Conservation (phyloP, 2,113 vertebrate genomes). For the Ptyas mucosa region DNA sequence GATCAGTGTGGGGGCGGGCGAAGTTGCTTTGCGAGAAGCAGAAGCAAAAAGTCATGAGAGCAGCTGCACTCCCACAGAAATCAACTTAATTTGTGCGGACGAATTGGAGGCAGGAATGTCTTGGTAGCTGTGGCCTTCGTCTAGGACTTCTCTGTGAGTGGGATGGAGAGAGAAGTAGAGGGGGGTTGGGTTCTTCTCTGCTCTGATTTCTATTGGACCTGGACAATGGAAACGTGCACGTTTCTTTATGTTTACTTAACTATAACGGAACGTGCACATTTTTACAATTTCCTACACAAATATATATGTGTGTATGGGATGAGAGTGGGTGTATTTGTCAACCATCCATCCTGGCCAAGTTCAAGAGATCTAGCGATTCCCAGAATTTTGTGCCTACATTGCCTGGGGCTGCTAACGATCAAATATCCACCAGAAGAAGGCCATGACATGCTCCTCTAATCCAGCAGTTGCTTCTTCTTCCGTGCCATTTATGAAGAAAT, state of each 20-base stretch:
- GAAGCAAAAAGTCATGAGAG: neutral
- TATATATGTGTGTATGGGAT: neutral
- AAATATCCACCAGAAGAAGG: neutral
- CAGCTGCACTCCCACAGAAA: constrained; percentile 27
- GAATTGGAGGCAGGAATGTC: neutral
- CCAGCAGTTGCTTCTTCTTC: neutral
- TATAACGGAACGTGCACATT: neutral
- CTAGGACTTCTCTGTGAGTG: neutral
- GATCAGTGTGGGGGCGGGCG: neutral
- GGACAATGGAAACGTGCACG: neutral
- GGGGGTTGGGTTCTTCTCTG: neutral
- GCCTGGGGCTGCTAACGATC: neutral
- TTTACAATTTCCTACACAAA: neutral
- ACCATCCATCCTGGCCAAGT: neutral
- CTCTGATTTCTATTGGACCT: neutral
- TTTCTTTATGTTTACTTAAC: neutral
- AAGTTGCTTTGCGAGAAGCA: neutral
- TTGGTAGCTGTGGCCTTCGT: neutral
- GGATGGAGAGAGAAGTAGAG: neutral
- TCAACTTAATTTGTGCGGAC: neutral
- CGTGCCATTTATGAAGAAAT: neutral
- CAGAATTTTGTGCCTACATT: neutral
- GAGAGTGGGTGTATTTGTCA: neutral
- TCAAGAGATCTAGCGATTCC: neutral
- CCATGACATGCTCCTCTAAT: neutral